phyloP scores from a whole-genome alignment of 2,797 vertebrate species.

The Spizella passerina region DNA sequence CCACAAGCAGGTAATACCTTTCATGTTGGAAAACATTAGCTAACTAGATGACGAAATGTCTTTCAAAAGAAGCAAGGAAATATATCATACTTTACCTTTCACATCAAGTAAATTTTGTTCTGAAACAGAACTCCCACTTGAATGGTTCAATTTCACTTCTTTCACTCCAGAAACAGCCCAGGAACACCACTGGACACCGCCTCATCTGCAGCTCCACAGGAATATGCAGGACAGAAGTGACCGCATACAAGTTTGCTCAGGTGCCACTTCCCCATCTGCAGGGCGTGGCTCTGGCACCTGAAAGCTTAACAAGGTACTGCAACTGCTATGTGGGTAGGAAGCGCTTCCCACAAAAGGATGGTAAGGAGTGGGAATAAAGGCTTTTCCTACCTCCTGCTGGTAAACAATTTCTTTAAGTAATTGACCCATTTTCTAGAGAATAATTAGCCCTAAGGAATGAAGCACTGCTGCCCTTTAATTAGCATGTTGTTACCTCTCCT shows the following conservation, averaged over 20 bases:
- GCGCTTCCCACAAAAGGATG: not conserved
- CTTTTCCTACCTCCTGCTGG: not conserved
- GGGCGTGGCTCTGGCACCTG: not conserved
- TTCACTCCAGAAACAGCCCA: not conserved
- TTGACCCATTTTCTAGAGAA: conserved; percentile 43
- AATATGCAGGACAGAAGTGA: not conserved
- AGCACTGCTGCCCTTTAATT: conserved; percentile 30
- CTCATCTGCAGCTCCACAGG: not conserved
- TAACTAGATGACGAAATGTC: not conserved
- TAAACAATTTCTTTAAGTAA: conserved; percentile 21
- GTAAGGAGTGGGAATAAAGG: not conserved
- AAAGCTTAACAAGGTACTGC: not conserved
- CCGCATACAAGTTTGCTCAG: accelerated
- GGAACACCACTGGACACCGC: not conserved
- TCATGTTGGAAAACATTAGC: not conserved
- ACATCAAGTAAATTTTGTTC: not conserved
- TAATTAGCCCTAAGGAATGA: conserved; percentile 13
- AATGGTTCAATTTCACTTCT: not conserved
- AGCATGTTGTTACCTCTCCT: not conserved
- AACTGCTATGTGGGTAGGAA: not conserved
- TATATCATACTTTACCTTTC: not conserved
- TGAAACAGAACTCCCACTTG: not conserved
- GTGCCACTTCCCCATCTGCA: not conserved
- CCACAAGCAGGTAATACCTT: not conserved
- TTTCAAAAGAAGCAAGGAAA: not conserved